A percentile compares a stretch with the other conserved stretches of the same genome.
These are phyloP conservation scores for Orchesellides sinensis DNA, from an alignment of 2,888 invertebrate species.

Conservation along the genomic window DNA sequence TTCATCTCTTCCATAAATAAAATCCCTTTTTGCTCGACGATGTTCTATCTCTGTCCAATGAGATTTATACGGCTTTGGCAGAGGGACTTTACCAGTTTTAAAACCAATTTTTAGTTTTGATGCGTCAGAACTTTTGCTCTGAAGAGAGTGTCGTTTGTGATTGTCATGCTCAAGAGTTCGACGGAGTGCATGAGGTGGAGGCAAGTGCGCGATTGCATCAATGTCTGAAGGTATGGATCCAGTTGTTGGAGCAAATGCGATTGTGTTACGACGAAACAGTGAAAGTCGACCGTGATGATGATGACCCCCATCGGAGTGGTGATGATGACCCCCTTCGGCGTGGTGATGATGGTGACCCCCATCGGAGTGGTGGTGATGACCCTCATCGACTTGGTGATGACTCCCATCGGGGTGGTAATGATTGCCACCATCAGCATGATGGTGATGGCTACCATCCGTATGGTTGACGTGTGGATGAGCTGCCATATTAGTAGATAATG, in stretches of 20 bases:
- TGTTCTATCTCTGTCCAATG: slow-evolving; percentile 55
- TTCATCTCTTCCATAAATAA: slow-evolving; percentile 59
- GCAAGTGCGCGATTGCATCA: slow-evolving; percentile 3
- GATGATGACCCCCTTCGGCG: no score
- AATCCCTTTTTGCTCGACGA: slow-evolving; percentile 52
- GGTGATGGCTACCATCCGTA: no score
- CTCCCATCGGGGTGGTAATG: no score
- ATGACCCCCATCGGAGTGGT: neutral
- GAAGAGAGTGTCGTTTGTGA: neutral
- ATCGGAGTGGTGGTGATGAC: no score
- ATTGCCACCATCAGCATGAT: no score
- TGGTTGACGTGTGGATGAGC: no score
- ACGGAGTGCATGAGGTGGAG: neutral
- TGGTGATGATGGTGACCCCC: neutral
- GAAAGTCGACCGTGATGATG: neutral
- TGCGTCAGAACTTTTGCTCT: neutral
- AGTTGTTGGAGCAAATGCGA: slow-evolving; percentile 28
- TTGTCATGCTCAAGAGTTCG: neutral
- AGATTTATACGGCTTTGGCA: slow-evolving; percentile 59
- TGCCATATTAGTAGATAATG: no score
- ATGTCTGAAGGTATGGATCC: neutral
- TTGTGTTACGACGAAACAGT: slow-evolving; percentile 18
- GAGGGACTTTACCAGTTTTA: slow-evolving; percentile 4
- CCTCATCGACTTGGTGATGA: no score
- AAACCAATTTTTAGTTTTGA: neutral